Percentiles rank a stretch among this genome's conserved stretches.
These are phyloP conservation scores for Phallusia fumigata DNA, from an alignment of 23 tunicate species.

Conservation along the genomic window DNA sequence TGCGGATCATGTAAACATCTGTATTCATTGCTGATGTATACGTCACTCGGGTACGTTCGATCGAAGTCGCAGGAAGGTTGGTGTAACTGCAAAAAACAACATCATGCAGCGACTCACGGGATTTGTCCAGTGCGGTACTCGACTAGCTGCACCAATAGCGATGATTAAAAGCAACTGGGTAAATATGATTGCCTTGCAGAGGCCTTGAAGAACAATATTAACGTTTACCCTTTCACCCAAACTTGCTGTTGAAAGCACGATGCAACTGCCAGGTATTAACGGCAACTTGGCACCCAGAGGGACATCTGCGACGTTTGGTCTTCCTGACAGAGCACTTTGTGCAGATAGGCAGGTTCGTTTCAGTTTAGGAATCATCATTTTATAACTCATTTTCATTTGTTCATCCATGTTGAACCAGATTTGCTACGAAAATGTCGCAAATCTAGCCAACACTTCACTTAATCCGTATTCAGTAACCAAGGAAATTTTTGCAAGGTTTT, in stretches of 20 bases:
- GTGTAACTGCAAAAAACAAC: conserved; percentile 58
- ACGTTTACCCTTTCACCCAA: conserved; percentile 55
- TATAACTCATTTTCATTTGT: background rate
- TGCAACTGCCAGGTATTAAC: conserved; percentile 54
- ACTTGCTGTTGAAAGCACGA: conserved; percentile 36
- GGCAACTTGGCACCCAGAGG: conserved; percentile 69
- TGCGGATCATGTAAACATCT: conserved; percentile 64
- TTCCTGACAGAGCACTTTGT: conserved; percentile 52
- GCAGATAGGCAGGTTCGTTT: conserved; percentile 70
- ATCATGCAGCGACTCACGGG: no score
- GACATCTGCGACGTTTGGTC: conserved; percentile 57
- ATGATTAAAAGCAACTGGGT: no score
- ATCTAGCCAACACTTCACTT: background rate
- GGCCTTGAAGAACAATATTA: no score
- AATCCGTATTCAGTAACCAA: background rate
- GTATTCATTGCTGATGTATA: conserved; percentile 66
- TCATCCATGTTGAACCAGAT: conserved; percentile 5
- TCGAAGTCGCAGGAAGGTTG: conserved; percentile 65
- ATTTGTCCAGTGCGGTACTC: no score
- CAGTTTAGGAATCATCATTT: conserved; percentile 46
- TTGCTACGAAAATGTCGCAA: background rate
- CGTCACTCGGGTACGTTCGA: conserved; percentile 61
- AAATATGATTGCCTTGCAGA: no score
- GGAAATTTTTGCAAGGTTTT: background rate
- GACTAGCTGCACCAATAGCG: no score